phyloP scores from a whole-genome alignment of 2,797 vertebrate species.

The Rousettus madagascariensis region DNA sequence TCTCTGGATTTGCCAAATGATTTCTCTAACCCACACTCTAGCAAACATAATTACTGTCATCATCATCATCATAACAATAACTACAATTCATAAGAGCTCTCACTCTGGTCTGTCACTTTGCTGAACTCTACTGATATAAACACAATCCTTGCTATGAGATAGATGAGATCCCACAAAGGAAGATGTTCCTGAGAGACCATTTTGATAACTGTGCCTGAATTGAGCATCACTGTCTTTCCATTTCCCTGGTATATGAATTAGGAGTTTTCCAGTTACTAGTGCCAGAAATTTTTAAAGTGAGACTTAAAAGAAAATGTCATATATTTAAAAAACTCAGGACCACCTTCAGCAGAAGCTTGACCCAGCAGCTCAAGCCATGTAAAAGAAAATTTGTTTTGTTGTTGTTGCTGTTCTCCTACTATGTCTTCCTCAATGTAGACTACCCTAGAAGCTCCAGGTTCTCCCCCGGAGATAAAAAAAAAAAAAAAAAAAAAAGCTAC shows the following conservation, averaged over 20 bases:
- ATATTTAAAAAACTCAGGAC: neutral
- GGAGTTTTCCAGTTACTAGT: neutral
- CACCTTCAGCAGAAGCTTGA: neutral
- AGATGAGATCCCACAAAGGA: neutral
- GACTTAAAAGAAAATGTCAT: neutral
- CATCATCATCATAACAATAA: neutral
- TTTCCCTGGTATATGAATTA: neutral
- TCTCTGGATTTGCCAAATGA: neutral
- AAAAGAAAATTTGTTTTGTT: neutral
- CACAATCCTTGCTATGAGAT: neutral
- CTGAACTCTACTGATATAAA: neutral
- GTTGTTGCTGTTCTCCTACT: neutral
- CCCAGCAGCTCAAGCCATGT: neutral
- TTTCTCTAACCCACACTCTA: neutral
- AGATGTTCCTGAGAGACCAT: neutral
- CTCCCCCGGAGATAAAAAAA: neutral
- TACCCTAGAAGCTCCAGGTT: neutral
- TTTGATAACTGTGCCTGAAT: neutral
- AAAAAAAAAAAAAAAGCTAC: neutral
- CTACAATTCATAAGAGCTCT: neutral
- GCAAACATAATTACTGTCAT: neutral
- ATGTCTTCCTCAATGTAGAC: neutral
- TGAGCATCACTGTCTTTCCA: neutral
- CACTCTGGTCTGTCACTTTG: neutral
- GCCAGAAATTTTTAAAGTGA: neutral